These are phyloP conservation scores for Phania funesta DNA, from an alignment of 2,888 invertebrate species.

Conservation along the genomic window DNA sequence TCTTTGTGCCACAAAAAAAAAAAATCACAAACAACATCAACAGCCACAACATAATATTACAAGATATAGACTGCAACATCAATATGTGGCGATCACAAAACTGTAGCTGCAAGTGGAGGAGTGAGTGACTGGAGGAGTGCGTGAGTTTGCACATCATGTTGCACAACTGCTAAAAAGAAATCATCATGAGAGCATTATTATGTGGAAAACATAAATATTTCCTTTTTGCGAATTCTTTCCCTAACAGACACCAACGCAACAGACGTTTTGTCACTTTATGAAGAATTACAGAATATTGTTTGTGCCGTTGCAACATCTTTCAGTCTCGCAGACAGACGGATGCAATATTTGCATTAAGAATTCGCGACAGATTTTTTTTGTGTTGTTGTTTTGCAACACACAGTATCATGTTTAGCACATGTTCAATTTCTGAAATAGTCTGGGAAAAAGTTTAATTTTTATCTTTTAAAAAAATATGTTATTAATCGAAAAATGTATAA, in stretches of 20 bases:
- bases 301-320: neutral
- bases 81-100: conserved; percentile 47
- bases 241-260: conserved; percentile 64
- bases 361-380: conserved; percentile 23
- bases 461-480: neutral
- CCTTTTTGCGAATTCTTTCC: neutral
- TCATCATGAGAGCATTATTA: conserved; percentile 43
- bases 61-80: conserved; percentile 50
- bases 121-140: conserved; percentile 20
- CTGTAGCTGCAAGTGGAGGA: conserved; percentile 50
- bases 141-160: conserved; percentile 15
- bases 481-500: neutral
- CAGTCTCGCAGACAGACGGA: conserved; percentile 33
- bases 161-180: conserved; percentile 47
- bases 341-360: conserved; percentile 47
- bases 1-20: conserved; percentile 71
- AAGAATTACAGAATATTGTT: conserved; percentile 49
- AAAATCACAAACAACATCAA: conserved; percentile 1
- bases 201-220: conserved; percentile 33
- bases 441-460: conserved; percentile 54
- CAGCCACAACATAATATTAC: conserved; percentile 3
- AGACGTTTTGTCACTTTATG: conserved; percentile 68
- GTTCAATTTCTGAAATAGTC: conserved; percentile 56
- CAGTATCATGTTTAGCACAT: conserved; percentile 62
- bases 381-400: neutral